Percentiles rank a stretch among this genome's conserved stretches.
phyloP scores from a whole-genome alignment of 2,113 vertebrate genomes.

The Sebastes fasciatus region DNA sequence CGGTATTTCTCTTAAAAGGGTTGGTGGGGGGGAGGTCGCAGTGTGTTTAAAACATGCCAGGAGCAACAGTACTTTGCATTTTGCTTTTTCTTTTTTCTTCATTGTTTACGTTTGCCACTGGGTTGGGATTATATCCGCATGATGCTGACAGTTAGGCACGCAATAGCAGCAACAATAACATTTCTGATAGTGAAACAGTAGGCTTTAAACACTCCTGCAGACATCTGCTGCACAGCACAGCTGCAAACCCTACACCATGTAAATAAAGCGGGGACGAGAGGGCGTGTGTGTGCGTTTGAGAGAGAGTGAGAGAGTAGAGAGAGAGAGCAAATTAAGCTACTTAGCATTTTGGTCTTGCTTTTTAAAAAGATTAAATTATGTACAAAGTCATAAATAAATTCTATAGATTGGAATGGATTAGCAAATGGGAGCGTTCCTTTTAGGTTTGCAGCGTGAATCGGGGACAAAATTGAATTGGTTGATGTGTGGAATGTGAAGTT shows the following conservation, averaged over 20 bases:
- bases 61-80: slow-evolving; percentile 67
- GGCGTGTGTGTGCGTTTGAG: background rate
- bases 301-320: background rate
- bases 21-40: slow-evolving; percentile 16
- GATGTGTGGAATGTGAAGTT: slow-evolving; percentile 24
- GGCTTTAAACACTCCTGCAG: slow-evolving; percentile 67
- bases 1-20: slow-evolving; percentile 40
- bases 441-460: slow-evolving; percentile 45
- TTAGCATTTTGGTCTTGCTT: slow-evolving; percentile 69
- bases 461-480: slow-evolving; percentile 47
- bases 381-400: slow-evolving; percentile 70
- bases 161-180: slow-evolving; percentile 62
- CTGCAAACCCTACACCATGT: slow-evolving; percentile 35
- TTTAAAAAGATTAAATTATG: slow-evolving; percentile 73
- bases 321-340: slow-evolving; percentile 69
- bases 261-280: slow-evolving; percentile 14
- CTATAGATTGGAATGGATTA: slow-evolving; percentile 74
- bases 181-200: slow-evolving; percentile 64
- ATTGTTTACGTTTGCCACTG: slow-evolving; percentile 79
- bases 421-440: slow-evolving; percentile 61
- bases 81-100: slow-evolving; percentile 49
- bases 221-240: slow-evolving; percentile 61
- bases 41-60: slow-evolving; percentile 58
- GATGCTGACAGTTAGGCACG: slow-evolving; percentile 68
- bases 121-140: slow-evolving; percentile 76